Evolutionary conservation across 2,888 invertebrate genomes (phyloP).

Genomic region (Linnaemya vulpina): DNA sequence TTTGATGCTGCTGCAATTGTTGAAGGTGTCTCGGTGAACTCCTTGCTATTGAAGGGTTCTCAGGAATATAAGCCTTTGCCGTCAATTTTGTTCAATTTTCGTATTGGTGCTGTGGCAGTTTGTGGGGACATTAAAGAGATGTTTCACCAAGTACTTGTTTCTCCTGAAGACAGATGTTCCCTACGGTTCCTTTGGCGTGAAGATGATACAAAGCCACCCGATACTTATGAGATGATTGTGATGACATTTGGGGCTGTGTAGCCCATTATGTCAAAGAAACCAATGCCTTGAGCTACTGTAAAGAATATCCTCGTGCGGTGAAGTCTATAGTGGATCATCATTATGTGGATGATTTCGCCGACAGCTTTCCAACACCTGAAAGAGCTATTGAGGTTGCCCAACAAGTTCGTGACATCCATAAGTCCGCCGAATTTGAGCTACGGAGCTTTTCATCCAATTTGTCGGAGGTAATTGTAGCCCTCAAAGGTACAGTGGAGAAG

Average conservation of each 20-base stretch:
- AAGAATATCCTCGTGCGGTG: constrained; percentile 51
- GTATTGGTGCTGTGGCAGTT: constrained; percentile 26
- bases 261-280: constrained; percentile 41
- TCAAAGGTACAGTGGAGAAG: background rate
- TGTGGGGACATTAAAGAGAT: constrained; percentile 36
- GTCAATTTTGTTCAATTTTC: constrained; percentile 42
- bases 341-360: background rate
- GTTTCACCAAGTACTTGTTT: constrained; percentile 29
- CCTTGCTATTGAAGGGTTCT: constrained; percentile 41
- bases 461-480: too few species aligned
- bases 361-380: constrained; percentile 10
- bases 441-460: constrained; percentile 35
- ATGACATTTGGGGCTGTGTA: constrained; percentile 24
- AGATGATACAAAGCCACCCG: background rate
- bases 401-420: constrained; percentile 59
- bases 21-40: constrained; percentile 63
- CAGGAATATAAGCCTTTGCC: constrained; percentile 37
- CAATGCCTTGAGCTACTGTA: constrained; percentile 45
- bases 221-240: constrained; percentile 4
- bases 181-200: constrained; percentile 24
- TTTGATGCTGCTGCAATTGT: constrained; percentile 66
- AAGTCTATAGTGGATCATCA: constrained; percentile 13
- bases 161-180: constrained; percentile 16
- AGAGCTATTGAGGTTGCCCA: constrained; percentile 15
- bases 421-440: constrained; percentile 48